A percentile compares a stretch with the other conserved stretches of the same genome.
These are phyloP conservation scores for Oxytorus armatus DNA, from an alignment of 2,888 invertebrate genomes.

Conservation along the genomic window DNA sequence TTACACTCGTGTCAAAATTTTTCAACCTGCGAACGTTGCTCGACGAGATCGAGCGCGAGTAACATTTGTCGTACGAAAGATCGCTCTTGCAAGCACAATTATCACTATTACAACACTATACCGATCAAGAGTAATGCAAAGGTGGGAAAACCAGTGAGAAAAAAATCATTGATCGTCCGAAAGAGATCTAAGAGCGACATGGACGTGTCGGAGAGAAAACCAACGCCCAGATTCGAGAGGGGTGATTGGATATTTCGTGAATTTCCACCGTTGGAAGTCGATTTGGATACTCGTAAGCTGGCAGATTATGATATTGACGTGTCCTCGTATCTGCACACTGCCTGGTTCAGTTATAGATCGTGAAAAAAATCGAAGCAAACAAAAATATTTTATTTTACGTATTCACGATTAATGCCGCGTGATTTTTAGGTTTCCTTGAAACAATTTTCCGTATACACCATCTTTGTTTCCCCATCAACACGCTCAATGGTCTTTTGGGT, in stretches of 20 bases:
- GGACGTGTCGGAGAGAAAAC: conserved; percentile 76
- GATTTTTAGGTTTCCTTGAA: conserved; percentile 39
- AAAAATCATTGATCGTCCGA: conserved; percentile 68
- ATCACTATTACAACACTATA: conserved; percentile 44
- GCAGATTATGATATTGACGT: conserved; percentile 63
- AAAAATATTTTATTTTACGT: conserved; percentile 40
- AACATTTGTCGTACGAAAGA: conserved; percentile 36
- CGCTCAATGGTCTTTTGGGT: conserved; percentile 59
- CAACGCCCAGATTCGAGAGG: conserved; percentile 76
- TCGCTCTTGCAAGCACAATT: conserved; percentile 34
- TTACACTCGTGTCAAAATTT: conserved; percentile 17
- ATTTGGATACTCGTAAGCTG: conserved; percentile 78
- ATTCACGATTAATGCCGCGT: conserved; percentile 12
- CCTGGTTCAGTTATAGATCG: conserved; percentile 77
- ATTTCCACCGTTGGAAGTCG: conserved; percentile 74
- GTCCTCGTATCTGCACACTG: conserved; percentile 70
- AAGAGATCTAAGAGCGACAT: conserved; percentile 78
- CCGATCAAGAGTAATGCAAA: conserved; percentile 55
- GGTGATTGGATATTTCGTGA: conserved; percentile 76
- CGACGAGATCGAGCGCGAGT: conserved; percentile 17
- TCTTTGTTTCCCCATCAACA: conserved; percentile 29
- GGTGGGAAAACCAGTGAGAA: conserved; percentile 67
- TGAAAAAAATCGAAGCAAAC: not conserved
- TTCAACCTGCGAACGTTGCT: conserved; percentile 16
- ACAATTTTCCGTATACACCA: conserved; percentile 19